Evolutionary conservation across 2,797 vertebrate genomes (phyloP).

Genomic region (Discoglossus pictus): DNA sequence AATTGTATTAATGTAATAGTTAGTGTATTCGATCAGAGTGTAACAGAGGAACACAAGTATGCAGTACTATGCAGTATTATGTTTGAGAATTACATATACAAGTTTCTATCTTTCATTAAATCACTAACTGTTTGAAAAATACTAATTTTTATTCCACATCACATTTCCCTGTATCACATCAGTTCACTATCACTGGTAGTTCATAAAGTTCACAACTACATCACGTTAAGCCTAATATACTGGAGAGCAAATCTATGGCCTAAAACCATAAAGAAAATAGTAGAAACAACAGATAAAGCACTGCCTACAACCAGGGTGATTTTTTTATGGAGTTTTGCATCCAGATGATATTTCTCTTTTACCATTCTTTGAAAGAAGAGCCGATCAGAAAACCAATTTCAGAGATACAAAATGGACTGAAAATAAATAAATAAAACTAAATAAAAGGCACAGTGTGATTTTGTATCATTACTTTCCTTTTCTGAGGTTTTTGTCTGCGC

Average conservation of each 20-base stretch:
- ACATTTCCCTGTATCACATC: background rate
- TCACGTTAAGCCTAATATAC: conserved; percentile 4
- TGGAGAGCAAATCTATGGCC: background rate
- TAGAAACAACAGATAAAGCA: conserved; percentile 12
- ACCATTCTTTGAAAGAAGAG: conserved; percentile 55
- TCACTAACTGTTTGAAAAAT: too few relatives aligned
- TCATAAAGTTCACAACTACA: background rate
- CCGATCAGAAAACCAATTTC: conserved; percentile 56
- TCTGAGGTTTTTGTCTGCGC: conserved; percentile 62
- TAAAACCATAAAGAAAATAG: conserved; percentile 5
- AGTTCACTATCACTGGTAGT: background rate
- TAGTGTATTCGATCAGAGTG: too few relatives aligned
- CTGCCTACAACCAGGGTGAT: background rate
- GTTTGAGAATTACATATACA: too few relatives aligned
- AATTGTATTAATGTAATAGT: too few relatives aligned
- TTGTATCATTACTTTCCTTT: conserved; percentile 64
- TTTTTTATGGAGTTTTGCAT: background rate
- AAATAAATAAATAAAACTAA: conserved; percentile 53
- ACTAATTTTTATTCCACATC: conserved; percentile 1
- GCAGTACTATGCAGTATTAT: too few relatives aligned
- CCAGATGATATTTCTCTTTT: conserved; percentile 15
- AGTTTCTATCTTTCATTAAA: too few relatives aligned
- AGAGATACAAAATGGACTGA: conserved; percentile 54
- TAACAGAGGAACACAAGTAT: too few relatives aligned
- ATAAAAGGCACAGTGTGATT: conserved; percentile 54